Base-by-base conservation (phyloP, 1,140 invertebrate species). In the Prorops nasuta region DNA sequence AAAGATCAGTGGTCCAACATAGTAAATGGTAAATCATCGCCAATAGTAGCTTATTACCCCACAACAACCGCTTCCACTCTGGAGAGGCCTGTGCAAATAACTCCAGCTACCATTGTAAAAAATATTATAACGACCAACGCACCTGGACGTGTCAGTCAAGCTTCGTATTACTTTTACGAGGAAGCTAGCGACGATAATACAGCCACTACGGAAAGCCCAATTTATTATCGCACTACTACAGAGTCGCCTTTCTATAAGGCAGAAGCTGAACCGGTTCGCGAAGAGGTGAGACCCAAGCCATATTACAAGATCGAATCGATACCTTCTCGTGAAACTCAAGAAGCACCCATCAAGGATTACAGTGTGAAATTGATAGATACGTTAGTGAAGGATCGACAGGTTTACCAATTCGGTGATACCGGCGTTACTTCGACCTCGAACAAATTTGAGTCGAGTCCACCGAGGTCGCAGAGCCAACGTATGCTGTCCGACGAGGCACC, bases 41-140 rank as follows among this genome's bases (percentile, higher is more conserved):
- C 84, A 15, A 61, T 85, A 34, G 69, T 83, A 54, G 76, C 77
- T 3, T 85, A 83, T 59, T 84, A 83, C 56, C 77, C 77, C 10
- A 81, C 83, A 2, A 72, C 75, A 1, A 83, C 80, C 36, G 77
- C 81, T 31, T 60, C 78, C 17, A 74, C 81, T 7, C 73, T 83
- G 4, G 65, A 63, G 12, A 63, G 62, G 44, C 63, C 66, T 10
- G 58, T 71, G 3, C 67, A 77, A 42, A 69, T 71, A 2, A 79
- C 75, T 0, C 68, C 72, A 18, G 50, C 63, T 3, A 51, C 70
- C 0, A 4, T 10, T 6, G 51, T 69, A 3, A 58, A 65, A 2
- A 65, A 44, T 4, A 54, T 58, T 16, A 42, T 61, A n/a, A 54
- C 64, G 0, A 64, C 63, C 2, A 52, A 50, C n/a, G 58, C 54